Percentiles rank a stretch among this genome's conserved stretches.
phyloP scores from a whole-genome alignment of 1,140 invertebrate genomes.

The Muscidifurax raptorellus region DNA sequence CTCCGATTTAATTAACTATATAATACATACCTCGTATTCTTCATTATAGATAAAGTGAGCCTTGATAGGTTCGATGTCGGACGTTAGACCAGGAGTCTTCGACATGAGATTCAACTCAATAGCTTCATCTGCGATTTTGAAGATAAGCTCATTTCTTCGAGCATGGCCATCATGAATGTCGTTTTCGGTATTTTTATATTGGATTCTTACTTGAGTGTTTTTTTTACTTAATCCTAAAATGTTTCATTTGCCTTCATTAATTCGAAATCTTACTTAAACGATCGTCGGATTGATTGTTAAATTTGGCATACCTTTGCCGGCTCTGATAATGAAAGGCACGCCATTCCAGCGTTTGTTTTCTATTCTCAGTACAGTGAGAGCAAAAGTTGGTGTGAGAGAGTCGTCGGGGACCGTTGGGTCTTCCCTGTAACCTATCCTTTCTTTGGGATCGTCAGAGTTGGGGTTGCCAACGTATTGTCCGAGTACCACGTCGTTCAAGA shows the following conservation, averaged over 20 bases:
- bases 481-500: constrained; percentile 90
- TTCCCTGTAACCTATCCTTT: constrained; percentile 91
- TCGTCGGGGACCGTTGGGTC: constrained; percentile 93
- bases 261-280: too few relatives aligned
- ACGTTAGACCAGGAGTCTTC: constrained; percentile 93
- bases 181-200: constrained; percentile 96
- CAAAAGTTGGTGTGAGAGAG: constrained; percentile 96
- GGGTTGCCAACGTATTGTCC: constrained; percentile 97
- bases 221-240: constrained; percentile 87
- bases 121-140: constrained; percentile 98
- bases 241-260: too few relatives aligned
- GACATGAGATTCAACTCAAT: constrained; percentile 99
- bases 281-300: too few relatives aligned
- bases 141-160: constrained; percentile 97
- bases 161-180: constrained; percentile 95
- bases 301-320: constrained; percentile 88
- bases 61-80: too few relatives aligned
- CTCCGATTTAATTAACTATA: too few relatives aligned
- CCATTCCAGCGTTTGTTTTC: constrained; percentile 99
- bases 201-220: constrained; percentile 98
- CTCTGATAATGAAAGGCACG: constrained; percentile 97
- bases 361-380: constrained; percentile 91
- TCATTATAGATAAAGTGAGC: too few relatives aligned
- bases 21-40: too few relatives aligned
- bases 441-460: constrained; percentile 85